These are phyloP conservation scores for Trachymyrmex cornetzi DNA, from an alignment of 1,140 invertebrate genomes.

Conservation along the genomic window DNA sequence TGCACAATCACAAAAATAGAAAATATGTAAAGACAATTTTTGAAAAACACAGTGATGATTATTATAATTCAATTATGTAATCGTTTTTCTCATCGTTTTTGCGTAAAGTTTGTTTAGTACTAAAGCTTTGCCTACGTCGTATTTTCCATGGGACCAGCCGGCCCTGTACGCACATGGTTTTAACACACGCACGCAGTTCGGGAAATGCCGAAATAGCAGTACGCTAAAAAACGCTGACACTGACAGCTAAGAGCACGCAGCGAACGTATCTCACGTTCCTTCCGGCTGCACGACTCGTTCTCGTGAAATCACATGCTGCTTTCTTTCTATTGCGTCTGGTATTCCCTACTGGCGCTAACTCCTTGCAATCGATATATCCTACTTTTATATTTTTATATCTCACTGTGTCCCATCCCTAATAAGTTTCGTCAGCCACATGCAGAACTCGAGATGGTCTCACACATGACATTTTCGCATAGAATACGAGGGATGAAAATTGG, in stretches of 20 bases:
- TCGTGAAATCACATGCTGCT: conserved; percentile 8
- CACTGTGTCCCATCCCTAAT: conserved; percentile 14
- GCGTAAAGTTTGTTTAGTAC: neutral
- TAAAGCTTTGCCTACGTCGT: conserved; percentile 7
- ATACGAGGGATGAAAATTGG: neutral
- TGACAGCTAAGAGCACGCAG: conserved; percentile 68
- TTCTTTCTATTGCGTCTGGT: neutral
- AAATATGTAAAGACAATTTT: neutral
- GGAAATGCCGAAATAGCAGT: conserved; percentile 77
- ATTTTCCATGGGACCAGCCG: conserved; percentile 42
- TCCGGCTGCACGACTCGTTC: conserved; percentile 40
- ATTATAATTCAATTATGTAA: neutral
- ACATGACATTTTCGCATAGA: neutral
- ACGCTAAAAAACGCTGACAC: conserved; percentile 78
- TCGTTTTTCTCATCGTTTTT: neutral
- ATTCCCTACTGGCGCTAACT: neutral
- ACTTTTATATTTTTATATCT: conserved; percentile 10
- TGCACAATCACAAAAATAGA: neutral
- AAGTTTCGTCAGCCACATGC: neutral
- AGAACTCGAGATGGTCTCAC: neutral
- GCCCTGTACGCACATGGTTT: conserved; percentile 38
- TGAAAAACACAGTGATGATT: neutral
- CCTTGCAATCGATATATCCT: neutral
- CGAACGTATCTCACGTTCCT: conserved; percentile 52
- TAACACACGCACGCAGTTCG: conserved; percentile 58